Evolutionary conservation across 2,113 vertebrate species (phyloP), one percentile per base, ranked within the genome.

Genomic region (Oostethus manadensis): DNA sequence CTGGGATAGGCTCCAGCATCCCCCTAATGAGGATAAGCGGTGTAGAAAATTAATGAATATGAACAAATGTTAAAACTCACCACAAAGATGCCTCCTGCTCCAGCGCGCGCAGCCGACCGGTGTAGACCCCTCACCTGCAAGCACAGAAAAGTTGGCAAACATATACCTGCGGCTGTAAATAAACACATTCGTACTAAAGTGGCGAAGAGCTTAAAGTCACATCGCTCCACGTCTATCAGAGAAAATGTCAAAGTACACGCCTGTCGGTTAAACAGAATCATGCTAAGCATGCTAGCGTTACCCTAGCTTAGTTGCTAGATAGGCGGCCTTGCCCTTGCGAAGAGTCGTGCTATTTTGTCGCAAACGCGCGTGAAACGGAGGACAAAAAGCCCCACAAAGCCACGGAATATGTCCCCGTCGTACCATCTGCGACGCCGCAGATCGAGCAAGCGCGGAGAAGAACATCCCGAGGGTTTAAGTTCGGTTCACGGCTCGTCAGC

Each of bases 1-100:
- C n/a, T n/a, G n/a, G n/a, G n/a, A n/a, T n/a, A n/a, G n/a, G n/a
- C n/a, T n/a, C n/a, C n/a, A n/a, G n/a, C n/a, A n/a, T n/a, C n/a
- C n/a, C n/a, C n/a, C n/a, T 9, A 35, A 35, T 8, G 9, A 9
- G 33, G 33, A 35, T 9, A 35, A 35, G 33, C 33, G 33, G n/a
- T n/a, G 33, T 35, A 35, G 6, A 14, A 18, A 50, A 56, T 3
- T n/a, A 55, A 40, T 23, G 6, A 23, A 59, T 29, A n/a, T n/a
- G n/a, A n/a, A n/a, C n/a, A 20, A 10, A 8, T 48, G 15, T n/a
- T 17, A 16, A 11, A 42, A 75, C 92, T 92, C 78, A 98, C 97
- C 92, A 96, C 92, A 90, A 97, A 99, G 50, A 96, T 86, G 75
- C 93, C 94, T 58, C 93, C 94, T 18, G 90, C 92, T 86, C 92